These are phyloP conservation scores for Molossus molossus DNA, from an alignment of 2,797 vertebrate species.

Conservation along the genomic window DNA sequence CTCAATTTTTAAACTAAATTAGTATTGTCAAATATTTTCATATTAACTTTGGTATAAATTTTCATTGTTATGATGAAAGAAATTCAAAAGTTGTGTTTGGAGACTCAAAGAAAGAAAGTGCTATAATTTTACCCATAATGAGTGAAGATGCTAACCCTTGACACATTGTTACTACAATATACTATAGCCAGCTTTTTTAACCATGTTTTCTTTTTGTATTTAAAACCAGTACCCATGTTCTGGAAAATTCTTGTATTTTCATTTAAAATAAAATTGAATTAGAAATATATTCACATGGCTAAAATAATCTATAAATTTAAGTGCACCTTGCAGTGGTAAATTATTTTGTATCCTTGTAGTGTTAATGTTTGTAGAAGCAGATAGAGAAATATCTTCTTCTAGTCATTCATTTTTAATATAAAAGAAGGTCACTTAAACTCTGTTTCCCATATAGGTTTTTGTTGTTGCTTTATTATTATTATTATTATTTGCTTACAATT, in stretches of 20 bases:
- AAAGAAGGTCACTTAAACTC: not conserved
- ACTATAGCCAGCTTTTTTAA: not conserved
- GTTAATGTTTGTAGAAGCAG: not conserved
- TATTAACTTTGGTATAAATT: not conserved
- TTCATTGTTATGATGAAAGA: not conserved
- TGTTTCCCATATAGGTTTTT: not conserved
- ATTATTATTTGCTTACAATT: not conserved
- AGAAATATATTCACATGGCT: not conserved
- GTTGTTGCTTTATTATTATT: not conserved
- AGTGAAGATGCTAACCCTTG: not conserved
- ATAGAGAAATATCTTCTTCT: not conserved
- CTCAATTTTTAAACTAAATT: not conserved
- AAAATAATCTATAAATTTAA: constrained; percentile 1
- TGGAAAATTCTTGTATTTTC: not conserved
- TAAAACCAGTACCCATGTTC: not conserved
- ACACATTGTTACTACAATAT: not conserved
- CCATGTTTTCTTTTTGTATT: not conserved
- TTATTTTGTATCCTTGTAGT: not conserved
- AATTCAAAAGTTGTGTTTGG: not conserved
- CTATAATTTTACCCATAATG: not conserved
- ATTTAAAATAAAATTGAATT: constrained; percentile 22
- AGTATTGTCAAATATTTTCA: not conserved
- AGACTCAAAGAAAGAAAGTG: not conserved
- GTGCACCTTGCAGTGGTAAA: not conserved
- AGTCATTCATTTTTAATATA: not conserved